Conservation (phyloP, 2,888 invertebrate genomes). For the Gnatocerus cornutus region DNA sequence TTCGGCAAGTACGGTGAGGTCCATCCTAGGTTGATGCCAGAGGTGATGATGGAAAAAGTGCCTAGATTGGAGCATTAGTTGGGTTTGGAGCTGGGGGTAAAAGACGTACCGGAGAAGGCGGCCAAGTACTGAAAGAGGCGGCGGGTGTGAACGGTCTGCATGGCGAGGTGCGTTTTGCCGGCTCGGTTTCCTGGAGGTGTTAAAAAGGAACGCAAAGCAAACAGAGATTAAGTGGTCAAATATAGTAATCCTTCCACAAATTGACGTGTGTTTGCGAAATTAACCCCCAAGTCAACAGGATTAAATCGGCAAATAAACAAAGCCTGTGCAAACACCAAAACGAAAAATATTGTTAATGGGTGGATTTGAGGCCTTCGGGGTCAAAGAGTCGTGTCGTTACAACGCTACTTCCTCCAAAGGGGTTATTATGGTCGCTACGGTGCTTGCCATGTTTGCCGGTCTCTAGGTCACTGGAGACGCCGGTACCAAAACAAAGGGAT, state of each 20-base stretch:
- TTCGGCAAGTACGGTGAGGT: slow-evolving; percentile 75
- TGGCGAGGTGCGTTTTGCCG: slow-evolving; percentile 5
- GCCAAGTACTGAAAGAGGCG: slow-evolving; percentile 64
- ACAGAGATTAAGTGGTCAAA: slow-evolving; percentile 31
- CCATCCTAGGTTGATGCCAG: slow-evolving; percentile 72
- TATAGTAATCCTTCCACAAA: slow-evolving; percentile 28
- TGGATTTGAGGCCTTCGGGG: slow-evolving; percentile 14
- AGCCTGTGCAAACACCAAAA: slow-evolving; percentile 19
- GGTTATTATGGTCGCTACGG: slow-evolving; percentile 24
- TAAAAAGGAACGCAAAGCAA: slow-evolving; percentile 32
- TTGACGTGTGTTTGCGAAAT: slow-evolving; percentile 35
- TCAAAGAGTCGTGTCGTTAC: slow-evolving; percentile 18
- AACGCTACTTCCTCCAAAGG: slow-evolving; percentile 11
- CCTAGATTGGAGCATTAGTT: slow-evolving; percentile 56
- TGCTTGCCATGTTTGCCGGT: slow-evolving; percentile 28
- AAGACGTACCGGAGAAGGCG: slow-evolving; percentile 62
- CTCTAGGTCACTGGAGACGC: slow-evolving; percentile 29
- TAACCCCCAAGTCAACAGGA: slow-evolving; percentile 33
- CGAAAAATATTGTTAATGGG: slow-evolving; percentile 24
- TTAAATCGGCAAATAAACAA: slow-evolving; percentile 21
- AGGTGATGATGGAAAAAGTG: slow-evolving; percentile 62
- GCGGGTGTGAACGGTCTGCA: slow-evolving; percentile 19
- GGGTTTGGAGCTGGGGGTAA: too few species aligned
- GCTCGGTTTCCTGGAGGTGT: not conserved
- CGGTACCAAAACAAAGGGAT: too few species aligned